Percentiles rank a stretch among this genome's conserved stretches.
Conservation (phyloP, 1,140 invertebrate species). For the Manduca sexta region DNA sequence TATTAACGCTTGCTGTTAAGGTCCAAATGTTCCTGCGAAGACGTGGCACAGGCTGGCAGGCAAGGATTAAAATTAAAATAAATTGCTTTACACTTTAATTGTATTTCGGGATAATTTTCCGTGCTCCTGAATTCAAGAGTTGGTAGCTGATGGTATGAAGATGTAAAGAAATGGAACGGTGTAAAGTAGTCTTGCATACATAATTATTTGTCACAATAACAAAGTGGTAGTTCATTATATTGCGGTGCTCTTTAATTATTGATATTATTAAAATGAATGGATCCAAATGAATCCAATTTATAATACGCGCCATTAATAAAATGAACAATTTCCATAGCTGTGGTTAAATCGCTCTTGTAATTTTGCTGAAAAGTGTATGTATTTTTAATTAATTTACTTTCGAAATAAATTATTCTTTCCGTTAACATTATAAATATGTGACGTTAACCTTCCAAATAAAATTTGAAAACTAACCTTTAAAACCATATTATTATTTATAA, state of each 20-base stretch:
- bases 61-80: slow-evolving; percentile 65
- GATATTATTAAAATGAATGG: no score
- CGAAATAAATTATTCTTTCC: not conserved
- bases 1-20: slow-evolving; percentile 38
- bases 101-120: slow-evolving; percentile 70
- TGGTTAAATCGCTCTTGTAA: no score
- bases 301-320: no score
- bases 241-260: no score
- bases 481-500: no score
- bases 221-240: no score
- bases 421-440: no score
- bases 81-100: slow-evolving; percentile 69
- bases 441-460: no score
- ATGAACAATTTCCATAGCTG: no score
- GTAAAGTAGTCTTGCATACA: slow-evolving; percentile 23
- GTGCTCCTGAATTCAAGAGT: slow-evolving; percentile 58
- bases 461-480: no score
- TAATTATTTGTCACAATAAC: no score
- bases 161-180: slow-evolving; percentile 25
- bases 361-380: not conserved
- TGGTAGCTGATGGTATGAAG: slow-evolving; percentile 37
- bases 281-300: no score
- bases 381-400: slow-evolving; percentile 3
- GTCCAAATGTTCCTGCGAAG: slow-evolving; percentile 29
- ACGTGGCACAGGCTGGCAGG: slow-evolving; percentile 28